Percentiles rank a stretch among this genome's conserved stretches.
Conservation (phyloP, 1,140 invertebrate species). For the Drosophila sturtevanti region DNA sequence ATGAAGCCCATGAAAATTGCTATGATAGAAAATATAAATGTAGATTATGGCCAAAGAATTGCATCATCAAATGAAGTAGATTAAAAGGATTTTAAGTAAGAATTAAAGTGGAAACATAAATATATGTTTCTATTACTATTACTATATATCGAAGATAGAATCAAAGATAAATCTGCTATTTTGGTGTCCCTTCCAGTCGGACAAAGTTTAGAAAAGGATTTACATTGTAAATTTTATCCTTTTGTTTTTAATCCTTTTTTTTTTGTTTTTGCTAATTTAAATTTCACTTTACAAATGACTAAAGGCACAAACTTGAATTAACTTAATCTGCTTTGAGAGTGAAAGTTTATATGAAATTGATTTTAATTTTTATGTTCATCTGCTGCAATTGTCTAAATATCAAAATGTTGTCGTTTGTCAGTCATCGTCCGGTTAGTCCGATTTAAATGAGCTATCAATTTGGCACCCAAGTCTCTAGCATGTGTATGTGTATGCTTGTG, state of each 20-base stretch:
- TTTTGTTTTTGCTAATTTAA: background rate
- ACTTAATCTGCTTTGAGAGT: conserved; percentile 58
- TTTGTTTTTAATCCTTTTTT: background rate
- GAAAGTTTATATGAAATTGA: conserved; percentile 49
- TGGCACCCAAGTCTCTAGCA: conserved; percentile 47
- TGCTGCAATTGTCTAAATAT: conserved; percentile 62
- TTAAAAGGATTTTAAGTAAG: no score
- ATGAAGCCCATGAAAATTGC: background rate
- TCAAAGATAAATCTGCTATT: no score
- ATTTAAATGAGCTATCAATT: conserved; percentile 79
- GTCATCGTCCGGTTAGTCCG: conserved; percentile 29
- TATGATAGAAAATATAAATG: background rate
- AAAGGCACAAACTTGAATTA: conserved; percentile 49
- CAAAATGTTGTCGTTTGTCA: conserved; percentile 52
- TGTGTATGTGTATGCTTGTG: conserved; percentile 56
- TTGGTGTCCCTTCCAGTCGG: no score
- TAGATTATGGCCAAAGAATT: background rate
- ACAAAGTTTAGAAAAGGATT: no score
- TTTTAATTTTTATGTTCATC: background rate
- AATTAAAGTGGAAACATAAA: no score
- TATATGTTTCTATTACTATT: no score
- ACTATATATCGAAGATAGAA: background rate
- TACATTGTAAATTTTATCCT: background rate
- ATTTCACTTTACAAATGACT: conserved; percentile 44
- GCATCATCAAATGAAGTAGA: background rate